Percentiles rank a stretch among this genome's conserved stretches.
phyloP scores from a whole-genome alignment of 1,140 invertebrate genomes.

The Dendrolimus punctatus region DNA sequence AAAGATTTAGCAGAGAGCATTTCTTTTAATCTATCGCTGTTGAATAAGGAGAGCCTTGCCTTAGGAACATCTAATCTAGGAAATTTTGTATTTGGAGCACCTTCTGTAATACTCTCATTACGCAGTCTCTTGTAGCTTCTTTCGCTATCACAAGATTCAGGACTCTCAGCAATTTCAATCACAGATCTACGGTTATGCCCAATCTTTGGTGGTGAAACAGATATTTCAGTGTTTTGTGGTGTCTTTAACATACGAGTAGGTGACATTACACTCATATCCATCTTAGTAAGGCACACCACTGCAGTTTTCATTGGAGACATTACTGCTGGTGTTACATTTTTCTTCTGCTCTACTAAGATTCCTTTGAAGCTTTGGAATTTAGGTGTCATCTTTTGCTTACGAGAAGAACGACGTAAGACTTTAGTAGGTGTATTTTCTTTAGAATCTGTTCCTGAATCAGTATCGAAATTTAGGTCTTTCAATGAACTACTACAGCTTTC shows the following conservation, averaged over 20 bases:
- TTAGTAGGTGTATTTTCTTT: slow-evolving; percentile 64
- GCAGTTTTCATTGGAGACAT: slow-evolving; percentile 39
- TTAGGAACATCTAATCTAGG: slow-evolving; percentile 55
- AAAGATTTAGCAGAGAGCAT: slow-evolving; percentile 70
- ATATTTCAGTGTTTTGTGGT: slow-evolving; percentile 58
- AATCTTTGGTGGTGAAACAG: slow-evolving; percentile 48
- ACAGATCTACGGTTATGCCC: slow-evolving; percentile 40
- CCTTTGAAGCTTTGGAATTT: slow-evolving; percentile 57
- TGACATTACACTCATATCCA: slow-evolving; percentile 52
- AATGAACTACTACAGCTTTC: slow-evolving; percentile 69
- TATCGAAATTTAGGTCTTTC: slow-evolving; percentile 65
- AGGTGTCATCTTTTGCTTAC: slow-evolving; percentile 39
- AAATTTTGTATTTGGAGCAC: slow-evolving; percentile 42
- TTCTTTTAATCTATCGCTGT: slow-evolving; percentile 51
- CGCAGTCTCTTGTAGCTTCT: slow-evolving; percentile 52
- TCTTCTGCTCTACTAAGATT: slow-evolving; percentile 48
- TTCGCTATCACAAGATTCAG: slow-evolving; percentile 49
- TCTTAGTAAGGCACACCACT: slow-evolving; percentile 48
- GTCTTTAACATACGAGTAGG: slow-evolving; percentile 70
- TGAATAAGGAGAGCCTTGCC: slow-evolving; percentile 60
- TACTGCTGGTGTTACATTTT: slow-evolving; percentile 29
- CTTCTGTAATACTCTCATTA: slow-evolving; percentile 42
- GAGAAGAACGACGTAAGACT: slow-evolving; percentile 30
- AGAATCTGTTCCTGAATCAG: slow-evolving; percentile 56
- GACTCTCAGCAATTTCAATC: slow-evolving; percentile 51